Evolutionary conservation across 2,888 invertebrate genomes (phyloP), one percentile per base, ranked within the genome.

Genomic region (Siphlonurus alternatus): DNA sequence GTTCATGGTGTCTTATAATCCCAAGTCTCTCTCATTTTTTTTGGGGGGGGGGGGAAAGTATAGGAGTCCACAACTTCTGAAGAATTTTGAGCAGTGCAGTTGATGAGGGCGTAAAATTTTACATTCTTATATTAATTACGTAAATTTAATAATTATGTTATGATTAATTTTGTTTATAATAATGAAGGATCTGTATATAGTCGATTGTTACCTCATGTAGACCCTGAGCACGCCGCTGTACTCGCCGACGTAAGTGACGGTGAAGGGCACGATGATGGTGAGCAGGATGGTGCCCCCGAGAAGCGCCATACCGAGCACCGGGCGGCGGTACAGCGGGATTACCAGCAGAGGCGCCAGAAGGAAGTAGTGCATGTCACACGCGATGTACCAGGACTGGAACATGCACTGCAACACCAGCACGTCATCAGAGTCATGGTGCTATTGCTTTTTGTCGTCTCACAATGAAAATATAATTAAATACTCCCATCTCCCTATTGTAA

Each of bases 291-390:
- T 53, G 23, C 63, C 53, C 25, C 65, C 61, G 59, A 67, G 59
- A 19, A 66, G 23, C 5, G 63, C 63, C 59, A 64, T 59, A 53
- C 63, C 61, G 51, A 54, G 61, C 19, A 59, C 54, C 60, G 65
- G 65, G 15, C 62, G 65, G 53, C 53, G 62, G 56, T 54, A 63
- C 15, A 66, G 59, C 18, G 63, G 60, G 15, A 25, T 25, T 23
- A 65, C 61, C 19, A 66, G 10, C 5, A 66, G 54, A n/a, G 66
- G 66, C 19, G 65, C 66, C 19, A 75, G 66, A 18, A 70, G 51
- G 65, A 73, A 72, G 64, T 76, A 71, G 65, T 74, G 74, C 69
- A 75, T 73, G 67, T 75, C 75, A 64, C 74, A 76, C 1, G 75
- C 73, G 64, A 74, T 62, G 62, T 73, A 73, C 75, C 75, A 75